Evolutionary conservation across 2,888 invertebrate species (phyloP).

Genomic region (Philereme transversata): DNA sequence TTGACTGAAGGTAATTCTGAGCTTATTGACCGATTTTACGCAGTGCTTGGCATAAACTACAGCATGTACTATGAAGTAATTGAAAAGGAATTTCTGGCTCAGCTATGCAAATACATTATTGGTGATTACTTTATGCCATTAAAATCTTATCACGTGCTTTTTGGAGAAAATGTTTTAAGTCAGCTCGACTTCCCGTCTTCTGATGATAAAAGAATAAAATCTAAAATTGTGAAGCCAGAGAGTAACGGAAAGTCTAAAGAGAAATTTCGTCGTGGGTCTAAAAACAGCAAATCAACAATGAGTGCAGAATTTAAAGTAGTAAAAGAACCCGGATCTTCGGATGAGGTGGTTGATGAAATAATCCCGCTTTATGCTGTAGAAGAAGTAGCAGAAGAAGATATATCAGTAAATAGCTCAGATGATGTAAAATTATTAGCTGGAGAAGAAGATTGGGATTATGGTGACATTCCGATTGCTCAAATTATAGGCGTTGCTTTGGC

Average conservation of each 20-base stretch:
- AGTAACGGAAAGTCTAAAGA: slow-evolving; percentile 58
- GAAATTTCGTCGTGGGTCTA: slow-evolving; percentile 55
- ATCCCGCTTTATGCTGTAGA: slow-evolving; percentile 39
- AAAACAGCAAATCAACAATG: slow-evolving; percentile 53
- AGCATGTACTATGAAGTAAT: slow-evolving; percentile 83
- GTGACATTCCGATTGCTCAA: slow-evolving; percentile 65
- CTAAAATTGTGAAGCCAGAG: slow-evolving; percentile 69
- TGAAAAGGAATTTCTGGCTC: slow-evolving; percentile 80
- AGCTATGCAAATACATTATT: slow-evolving; percentile 74
- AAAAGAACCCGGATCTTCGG: slow-evolving; percentile 51
- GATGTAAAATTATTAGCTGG: slow-evolving; percentile 63
- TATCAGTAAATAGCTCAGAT: slow-evolving; percentile 43
- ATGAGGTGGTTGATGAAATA: slow-evolving; percentile 44
- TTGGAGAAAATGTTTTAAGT: slow-evolving; percentile 68
- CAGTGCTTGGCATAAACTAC: slow-evolving; percentile 82
- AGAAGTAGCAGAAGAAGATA: slow-evolving; percentile 45
- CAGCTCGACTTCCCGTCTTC: slow-evolving; percentile 61
- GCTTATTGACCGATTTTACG: slow-evolving; percentile 84
- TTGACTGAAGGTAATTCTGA: slow-evolving; percentile 71
- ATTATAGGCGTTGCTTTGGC: slow-evolving; percentile 67
- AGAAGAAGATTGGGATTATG: slow-evolving; percentile 77
- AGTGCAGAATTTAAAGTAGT: slow-evolving; percentile 52
- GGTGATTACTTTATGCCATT: slow-evolving; percentile 65
- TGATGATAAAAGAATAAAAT: slow-evolving; percentile 66
- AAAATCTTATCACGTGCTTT: slow-evolving; percentile 64